These are phyloP conservation scores for Helleia helle DNA, from an alignment of 2,888 invertebrate species.

Conservation along the genomic window DNA sequence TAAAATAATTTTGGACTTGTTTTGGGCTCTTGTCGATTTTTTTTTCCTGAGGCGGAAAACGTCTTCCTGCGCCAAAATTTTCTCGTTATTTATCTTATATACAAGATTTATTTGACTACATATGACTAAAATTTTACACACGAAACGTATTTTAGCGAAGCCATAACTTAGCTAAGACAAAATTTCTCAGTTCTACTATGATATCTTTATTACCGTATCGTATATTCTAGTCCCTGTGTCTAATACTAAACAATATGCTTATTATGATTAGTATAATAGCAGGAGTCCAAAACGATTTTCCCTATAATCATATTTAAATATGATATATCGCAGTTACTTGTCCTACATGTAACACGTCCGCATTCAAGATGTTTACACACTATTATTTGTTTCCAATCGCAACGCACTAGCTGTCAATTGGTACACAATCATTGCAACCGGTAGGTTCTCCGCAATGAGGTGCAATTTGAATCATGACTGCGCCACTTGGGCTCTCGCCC, in stretches of 20 bases:
- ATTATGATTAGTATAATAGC: neutral
- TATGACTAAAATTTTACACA: too few relatives aligned
- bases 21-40: too few relatives aligned
- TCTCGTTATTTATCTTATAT: too few relatives aligned
- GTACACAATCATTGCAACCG: constrained; percentile 51
- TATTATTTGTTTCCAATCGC: constrained; percentile 26
- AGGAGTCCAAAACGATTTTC: neutral
- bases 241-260: neutral
- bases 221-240: neutral
- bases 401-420: constrained; percentile 39
- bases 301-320: constrained; percentile 3
- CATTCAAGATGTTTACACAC: constrained; percentile 22
- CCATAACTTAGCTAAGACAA: too few relatives aligned
- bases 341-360: constrained; percentile 16
- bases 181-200: too few relatives aligned
- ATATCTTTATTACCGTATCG: too few relatives aligned
- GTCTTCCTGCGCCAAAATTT: too few relatives aligned
- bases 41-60: too few relatives aligned
- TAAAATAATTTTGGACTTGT: too few relatives aligned
- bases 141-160: too few relatives aligned
- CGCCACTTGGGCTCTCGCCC: constrained; percentile 46
- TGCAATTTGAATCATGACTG: constrained; percentile 62
- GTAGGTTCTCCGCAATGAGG: constrained; percentile 48
- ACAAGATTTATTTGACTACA: too few relatives aligned
- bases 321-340: constrained; percentile 14